Evolutionary conservation across 2,797 vertebrate species (phyloP), one percentile per base, ranked within the genome.

Genomic region (Dromococcyx pavoninus): DNA sequence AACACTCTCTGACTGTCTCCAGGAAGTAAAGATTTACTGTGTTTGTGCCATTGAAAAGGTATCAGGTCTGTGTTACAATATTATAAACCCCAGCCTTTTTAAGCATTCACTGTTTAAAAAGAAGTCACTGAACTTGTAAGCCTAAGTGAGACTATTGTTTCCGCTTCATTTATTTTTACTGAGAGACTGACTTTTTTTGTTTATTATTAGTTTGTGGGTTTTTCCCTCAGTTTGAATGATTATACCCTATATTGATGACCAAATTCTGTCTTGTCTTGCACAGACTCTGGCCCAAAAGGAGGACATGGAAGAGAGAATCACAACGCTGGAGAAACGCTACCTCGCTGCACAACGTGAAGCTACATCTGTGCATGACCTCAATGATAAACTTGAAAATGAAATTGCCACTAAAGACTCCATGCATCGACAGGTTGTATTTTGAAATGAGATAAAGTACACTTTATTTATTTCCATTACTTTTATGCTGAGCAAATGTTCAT

Each of bases 281-380:
- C 33, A 99, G 99, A 99, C 99, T 7, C 97, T 99, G 98, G 99
- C 99, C 90, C 99, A 99, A 96, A 99, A 99, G 96, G 99, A 99
- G 12, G 99, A 99, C 93, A 99, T 99, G 99, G 99, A 99, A 94
- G 99, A 99, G 97, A 98, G 99, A 81, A 99, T 99, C 94, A 99
- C 99, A 35, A 99, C 99, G 22, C 98, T 99, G 46, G 99, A 99
- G 97, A 99, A 99, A 95, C 99, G 99, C 95, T 99, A 99, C 98
- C 98, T 99, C 95, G 99, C 99, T 0, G 99, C 99, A 71, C 99
- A 99, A 96, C 98, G 99, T 79, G 99, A 99, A 97, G 99, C 99
- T 58, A 99, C 99, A 54, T 99, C 99, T 11, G 99, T 99, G 92
- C 99, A 99, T 3, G 99, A 99, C 98, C 98, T 99, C 94, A 99